Conservation (phyloP, 1,140 invertebrate genomes). For the Aphis gossypii region DNA sequence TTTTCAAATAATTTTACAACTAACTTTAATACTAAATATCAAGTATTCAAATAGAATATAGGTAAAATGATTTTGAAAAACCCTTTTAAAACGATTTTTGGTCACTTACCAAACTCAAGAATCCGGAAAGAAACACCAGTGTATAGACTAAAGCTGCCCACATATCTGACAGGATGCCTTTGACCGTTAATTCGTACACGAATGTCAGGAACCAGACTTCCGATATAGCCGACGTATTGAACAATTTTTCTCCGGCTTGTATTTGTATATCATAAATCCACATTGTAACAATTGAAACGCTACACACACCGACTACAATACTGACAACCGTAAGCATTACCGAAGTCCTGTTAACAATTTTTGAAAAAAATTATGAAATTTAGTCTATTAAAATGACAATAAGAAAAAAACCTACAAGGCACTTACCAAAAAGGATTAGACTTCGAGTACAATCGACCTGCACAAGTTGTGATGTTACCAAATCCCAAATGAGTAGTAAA, state of each 20-base stretch:
- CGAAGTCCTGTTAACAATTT: constrained; percentile 63
- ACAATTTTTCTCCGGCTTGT: constrained; percentile 36
- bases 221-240: constrained; percentile 60
- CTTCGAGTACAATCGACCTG: constrained; percentile 68
- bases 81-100: background rate
- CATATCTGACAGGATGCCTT: constrained; percentile 62
- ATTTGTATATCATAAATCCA: constrained; percentile 63
- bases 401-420: fast-evolving
- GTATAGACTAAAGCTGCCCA: constrained; percentile 65
- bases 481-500: constrained; percentile 69
- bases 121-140: constrained; percentile 65
- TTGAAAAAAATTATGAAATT: background rate
- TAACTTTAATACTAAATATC: background rate
- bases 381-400: background rate
- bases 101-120: constrained; percentile 66
- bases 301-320: constrained; percentile 64
- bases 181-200: constrained; percentile 65
- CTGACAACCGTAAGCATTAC: constrained; percentile 65
- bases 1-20: background rate
- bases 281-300: constrained; percentile 64
- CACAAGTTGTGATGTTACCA: constrained; percentile 69
- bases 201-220: constrained; percentile 65
- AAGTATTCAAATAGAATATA: background rate
- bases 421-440: constrained; percentile 70
- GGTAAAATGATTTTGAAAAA: background rate